These are phyloP conservation scores for Poeciliopsis retropinna DNA, from an alignment of 2,113 vertebrate species.

Conservation along the genomic window DNA sequence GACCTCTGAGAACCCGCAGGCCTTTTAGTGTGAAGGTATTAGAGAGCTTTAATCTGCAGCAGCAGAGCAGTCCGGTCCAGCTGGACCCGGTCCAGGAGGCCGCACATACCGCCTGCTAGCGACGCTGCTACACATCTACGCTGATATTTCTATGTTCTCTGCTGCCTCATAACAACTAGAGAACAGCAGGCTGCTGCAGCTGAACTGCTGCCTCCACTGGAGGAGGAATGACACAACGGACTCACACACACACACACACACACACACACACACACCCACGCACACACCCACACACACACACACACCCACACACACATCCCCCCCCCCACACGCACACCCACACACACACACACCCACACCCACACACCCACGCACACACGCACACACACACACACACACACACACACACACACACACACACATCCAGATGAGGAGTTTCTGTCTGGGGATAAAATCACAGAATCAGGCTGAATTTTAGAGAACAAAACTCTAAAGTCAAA, in stretches of 20 bases:
- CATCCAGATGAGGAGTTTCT: no score
- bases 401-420: no score
- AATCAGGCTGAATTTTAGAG: no score
- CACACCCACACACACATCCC: background rate
- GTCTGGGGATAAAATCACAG: no score
- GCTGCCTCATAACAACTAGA: background rate
- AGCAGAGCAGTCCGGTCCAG: constrained; percentile 68
- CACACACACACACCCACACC: background rate
- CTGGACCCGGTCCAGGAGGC: constrained; percentile 41
- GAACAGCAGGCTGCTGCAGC: background rate
- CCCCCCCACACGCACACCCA: background rate
- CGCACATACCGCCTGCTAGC: background rate
- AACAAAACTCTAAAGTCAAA: no score
- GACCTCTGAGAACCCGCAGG: constrained; percentile 41
- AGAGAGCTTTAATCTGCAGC: constrained; percentile 65
- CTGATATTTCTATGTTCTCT: background rate
- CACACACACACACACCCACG: background rate
- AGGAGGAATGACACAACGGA: background rate
- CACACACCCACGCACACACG: no score
- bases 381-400: no score
- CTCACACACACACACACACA: background rate
- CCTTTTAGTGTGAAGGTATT: constrained; percentile 72
- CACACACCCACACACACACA: background rate
- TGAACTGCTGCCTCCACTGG: background rate
- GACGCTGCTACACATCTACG: background rate